These are phyloP conservation scores for Argentina silus DNA, from an alignment of 2,797 vertebrate species.

Conservation along the genomic window DNA sequence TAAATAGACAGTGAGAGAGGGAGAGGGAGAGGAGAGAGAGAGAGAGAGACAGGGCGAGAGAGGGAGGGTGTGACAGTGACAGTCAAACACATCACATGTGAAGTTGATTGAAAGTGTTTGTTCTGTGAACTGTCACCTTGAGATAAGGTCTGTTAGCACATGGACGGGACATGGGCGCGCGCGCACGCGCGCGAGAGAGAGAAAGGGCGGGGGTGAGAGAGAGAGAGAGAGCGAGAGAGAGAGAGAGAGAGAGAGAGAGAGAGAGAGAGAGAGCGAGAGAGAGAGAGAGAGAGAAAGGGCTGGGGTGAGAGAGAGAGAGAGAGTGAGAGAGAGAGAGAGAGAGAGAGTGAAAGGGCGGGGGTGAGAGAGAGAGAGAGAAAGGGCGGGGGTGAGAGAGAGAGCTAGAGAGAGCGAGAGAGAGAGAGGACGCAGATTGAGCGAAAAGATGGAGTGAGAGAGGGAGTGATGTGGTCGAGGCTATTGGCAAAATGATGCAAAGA, in stretches of 20 bases:
- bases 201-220: neutral
- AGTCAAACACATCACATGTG: neutral
- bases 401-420: constrained; percentile 28
- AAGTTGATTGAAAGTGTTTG: neutral
- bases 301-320: neutral
- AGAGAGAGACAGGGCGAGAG: constrained; percentile 23
- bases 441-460: constrained; percentile 4
- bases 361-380: constrained; percentile 16
- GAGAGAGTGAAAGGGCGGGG: constrained; percentile 23
- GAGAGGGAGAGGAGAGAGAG: constrained; percentile 1
- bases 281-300: neutral
- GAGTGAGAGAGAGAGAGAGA: neutral
- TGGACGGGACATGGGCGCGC: too few species aligned
- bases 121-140: constrained; percentile 7
- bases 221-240: neutral
- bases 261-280: constrained; percentile 2
- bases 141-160: neutral
- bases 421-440: neutral
- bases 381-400: constrained; percentile 33
- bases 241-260: neutral
- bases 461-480: constrained; percentile 28
- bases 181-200: neutral
- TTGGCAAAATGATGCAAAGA: constrained; percentile 43
- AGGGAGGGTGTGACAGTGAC: constrained; percentile 15
- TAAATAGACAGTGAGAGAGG: too few species aligned